phyloP scores from a whole-genome alignment of 1,140 invertebrate species.

The Pseudomyrmex dendroicus region DNA sequence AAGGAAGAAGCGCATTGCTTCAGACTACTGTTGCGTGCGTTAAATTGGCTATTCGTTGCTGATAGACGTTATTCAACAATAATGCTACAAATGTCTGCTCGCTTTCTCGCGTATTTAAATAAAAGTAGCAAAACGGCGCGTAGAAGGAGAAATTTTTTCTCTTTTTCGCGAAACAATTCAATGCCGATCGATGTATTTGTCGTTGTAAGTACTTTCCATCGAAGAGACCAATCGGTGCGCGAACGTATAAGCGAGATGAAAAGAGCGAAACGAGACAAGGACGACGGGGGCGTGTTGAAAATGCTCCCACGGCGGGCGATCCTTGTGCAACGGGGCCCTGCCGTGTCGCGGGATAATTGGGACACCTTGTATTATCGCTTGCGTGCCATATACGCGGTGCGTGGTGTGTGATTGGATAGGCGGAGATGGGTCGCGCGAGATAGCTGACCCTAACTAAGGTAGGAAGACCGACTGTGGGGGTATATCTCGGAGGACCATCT shows the following conservation, averaged over 20 bases:
- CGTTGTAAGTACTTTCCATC: constrained; percentile 7
- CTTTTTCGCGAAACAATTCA: no score
- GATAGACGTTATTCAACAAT: constrained; percentile 40
- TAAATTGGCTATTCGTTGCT: constrained; percentile 54
- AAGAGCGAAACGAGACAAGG: constrained; percentile 24
- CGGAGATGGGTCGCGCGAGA: constrained; percentile 85
- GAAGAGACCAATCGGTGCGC: neutral
- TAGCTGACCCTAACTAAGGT: constrained; percentile 84
- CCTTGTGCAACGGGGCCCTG: constrained; percentile 60
- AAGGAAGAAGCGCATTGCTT: constrained; percentile 26
- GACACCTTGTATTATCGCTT: constrained; percentile 81
- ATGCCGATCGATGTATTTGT: constrained; percentile 25
- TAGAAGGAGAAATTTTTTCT: no score
- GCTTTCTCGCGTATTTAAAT: constrained; percentile 14
- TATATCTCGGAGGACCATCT: constrained; percentile 85
- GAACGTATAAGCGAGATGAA: neutral
- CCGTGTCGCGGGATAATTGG: constrained; percentile 83
- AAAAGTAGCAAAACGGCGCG: no score
- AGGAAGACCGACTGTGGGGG: constrained; percentile 71
- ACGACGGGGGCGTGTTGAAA: constrained; percentile 78
- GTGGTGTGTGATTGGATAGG: constrained; percentile 85
- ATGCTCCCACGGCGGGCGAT: constrained; percentile 76
- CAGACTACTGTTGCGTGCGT: constrained; percentile 53
- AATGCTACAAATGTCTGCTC: constrained; percentile 27
- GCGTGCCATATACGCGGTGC: constrained; percentile 79